Base-by-base conservation (phyloP, 2,797 vertebrate species). In the Heliangelus exortis region DNA sequence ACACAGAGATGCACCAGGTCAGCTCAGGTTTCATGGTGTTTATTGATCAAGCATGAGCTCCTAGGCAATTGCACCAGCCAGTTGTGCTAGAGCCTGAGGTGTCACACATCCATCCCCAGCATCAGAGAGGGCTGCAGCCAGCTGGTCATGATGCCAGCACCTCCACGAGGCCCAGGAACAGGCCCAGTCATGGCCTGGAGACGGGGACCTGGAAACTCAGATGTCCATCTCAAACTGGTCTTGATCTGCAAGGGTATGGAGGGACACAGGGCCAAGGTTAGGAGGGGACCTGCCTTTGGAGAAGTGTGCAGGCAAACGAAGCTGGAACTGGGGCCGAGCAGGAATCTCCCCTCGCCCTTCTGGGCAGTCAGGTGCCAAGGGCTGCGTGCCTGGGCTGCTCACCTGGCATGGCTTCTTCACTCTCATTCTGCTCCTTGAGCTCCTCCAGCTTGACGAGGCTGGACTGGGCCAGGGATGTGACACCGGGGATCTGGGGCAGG, bases 401-500 rank as follows among this genome's bases (percentile, higher is more conserved):
- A 99, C 99, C 99, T 98, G 98, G 96, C 96, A 98, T 92, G 84
- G 98, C 98, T 96, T 99, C 99, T 95, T 98, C 95, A 55, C 98
- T 98, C 96, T 99, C 98, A 96, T 98, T 98, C 96, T 93, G 98
- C 94, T 99, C 99, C 97, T 99, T 99, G 87, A 98, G 98, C 81
- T 99, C 98, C 97, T 99, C 98, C 95, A 99, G 97, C 97, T 99
- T 99, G 90, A 96, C 98, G 59, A 97, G 96, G 58, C 98, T 98
- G 97, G 98, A 98, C 84, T 97, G 98, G 85, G 98, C 98, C 47
- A 98, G 98, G 90, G 98, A 96, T 39, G 98, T 99, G 89, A 99
- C 99, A 83, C 98, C 98, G 14, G 98, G 99, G 96, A 98, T 99
- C 97, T 99, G 99, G 73, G 99, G 99, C 92, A 99, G 98, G 95